Evolutionary conservation across 2,888 invertebrate genomes (phyloP).

Genomic region (Hypomecis atomaria): DNA sequence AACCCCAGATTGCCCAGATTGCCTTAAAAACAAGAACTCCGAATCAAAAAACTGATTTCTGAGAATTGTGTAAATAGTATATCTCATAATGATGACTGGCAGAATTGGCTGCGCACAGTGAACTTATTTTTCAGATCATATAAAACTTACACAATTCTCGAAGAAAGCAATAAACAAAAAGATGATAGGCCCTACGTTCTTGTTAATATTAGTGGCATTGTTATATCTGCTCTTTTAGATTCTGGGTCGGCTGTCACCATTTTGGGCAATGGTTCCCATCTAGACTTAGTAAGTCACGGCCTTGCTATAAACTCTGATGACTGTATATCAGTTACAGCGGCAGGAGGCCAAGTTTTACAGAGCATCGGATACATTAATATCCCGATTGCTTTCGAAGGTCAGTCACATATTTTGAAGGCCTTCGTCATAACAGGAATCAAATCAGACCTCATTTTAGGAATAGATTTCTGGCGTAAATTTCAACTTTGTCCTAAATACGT

Average conservation of each 20-base stretch:
- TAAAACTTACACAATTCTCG: too few relatives aligned
- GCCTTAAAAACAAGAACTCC: too few relatives aligned
- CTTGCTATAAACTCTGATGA: not conserved
- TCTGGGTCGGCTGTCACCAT: too few relatives aligned
- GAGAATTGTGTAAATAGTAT: too few relatives aligned
- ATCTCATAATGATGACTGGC: too few relatives aligned
- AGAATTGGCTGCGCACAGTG: too few relatives aligned
- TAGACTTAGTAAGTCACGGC: not conserved
- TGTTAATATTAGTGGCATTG: not conserved
- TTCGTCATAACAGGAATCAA: slow-evolving; percentile 24
- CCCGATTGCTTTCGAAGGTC: slow-evolving; percentile 8
- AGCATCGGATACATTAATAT: slow-evolving; percentile 12
- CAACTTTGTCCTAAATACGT: slow-evolving; percentile 15
- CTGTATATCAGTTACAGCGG: slow-evolving; percentile 1
- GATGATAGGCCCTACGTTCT: too few relatives aligned
- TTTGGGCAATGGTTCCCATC: slow-evolving; percentile 11
- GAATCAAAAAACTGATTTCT: too few relatives aligned
- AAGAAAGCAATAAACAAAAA: too few relatives aligned
- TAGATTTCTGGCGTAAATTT: slow-evolving; percentile 31
- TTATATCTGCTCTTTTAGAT: slow-evolving; percentile 13
- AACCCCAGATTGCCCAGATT: too few relatives aligned
- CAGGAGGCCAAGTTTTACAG: slow-evolving; percentile 15
- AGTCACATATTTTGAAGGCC: slow-evolving; percentile 1
- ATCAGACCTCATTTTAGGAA: slow-evolving; percentile 18
- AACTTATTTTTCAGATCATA: too few relatives aligned